phyloP scores from a whole-genome alignment of 2,113 vertebrate species.

The Phrynosoma platyrhinos region DNA sequence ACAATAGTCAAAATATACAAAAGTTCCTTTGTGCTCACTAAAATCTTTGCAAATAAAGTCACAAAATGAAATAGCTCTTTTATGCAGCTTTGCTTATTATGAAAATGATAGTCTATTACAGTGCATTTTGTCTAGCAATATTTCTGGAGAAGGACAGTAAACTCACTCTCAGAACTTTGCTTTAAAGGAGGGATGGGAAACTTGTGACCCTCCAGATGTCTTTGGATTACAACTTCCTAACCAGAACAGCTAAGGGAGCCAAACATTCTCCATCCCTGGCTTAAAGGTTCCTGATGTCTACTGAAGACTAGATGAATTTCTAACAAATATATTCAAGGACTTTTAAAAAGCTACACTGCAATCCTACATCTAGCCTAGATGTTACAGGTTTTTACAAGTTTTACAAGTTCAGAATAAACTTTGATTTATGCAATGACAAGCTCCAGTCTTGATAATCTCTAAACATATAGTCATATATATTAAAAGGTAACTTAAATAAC shows the following conservation, averaged over 20 bases:
- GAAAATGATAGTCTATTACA: constrained; percentile 37
- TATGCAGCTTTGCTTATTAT: constrained; percentile 40
- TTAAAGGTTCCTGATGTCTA: background rate
- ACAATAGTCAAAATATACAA: constrained; percentile 32
- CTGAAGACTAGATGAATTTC: background rate
- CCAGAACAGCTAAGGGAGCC: background rate
- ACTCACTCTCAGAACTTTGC: background rate
- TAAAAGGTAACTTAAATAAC: background rate
- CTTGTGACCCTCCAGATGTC: background rate
- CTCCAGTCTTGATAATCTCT: background rate
- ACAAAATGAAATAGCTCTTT: constrained; percentile 8
- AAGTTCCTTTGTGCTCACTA: background rate
- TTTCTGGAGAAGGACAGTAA: constrained; percentile 47
- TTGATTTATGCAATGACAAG: background rate
- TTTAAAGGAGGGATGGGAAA: background rate
- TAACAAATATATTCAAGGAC: background rate
- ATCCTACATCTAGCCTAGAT: background rate
- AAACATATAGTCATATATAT: background rate
- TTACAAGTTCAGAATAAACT: background rate
- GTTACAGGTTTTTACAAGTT: background rate
- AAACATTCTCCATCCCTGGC: background rate
- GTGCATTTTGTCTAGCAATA: constrained; percentile 38
- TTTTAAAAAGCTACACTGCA: background rate
- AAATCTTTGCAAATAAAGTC: constrained; percentile 18
- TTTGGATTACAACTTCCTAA: background rate